phyloP scores from a whole-genome alignment of 2,113 vertebrate genomes.

The Ammodramus savannarum region DNA sequence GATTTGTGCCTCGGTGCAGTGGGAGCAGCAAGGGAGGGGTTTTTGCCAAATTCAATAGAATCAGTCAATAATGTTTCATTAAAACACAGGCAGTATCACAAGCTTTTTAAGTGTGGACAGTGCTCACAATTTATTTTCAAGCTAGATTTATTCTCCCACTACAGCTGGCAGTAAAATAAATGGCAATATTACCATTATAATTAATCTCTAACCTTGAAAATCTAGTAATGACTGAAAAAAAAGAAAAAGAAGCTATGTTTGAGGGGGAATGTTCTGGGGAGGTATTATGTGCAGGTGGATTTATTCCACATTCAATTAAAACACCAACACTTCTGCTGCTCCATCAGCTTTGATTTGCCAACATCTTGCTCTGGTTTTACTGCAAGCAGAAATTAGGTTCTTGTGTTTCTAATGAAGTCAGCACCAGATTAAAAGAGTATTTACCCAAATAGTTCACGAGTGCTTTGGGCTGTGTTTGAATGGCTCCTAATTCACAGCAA shows the following conservation, averaged over 20 bases:
- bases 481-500: not conserved
- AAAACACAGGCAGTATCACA: not conserved
- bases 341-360: conserved; percentile 1
- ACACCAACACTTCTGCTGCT: not conserved
- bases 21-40: not conserved
- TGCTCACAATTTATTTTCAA: conserved; percentile 37
- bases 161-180: conserved; percentile 47
- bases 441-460: not conserved
- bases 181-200: conserved; percentile 30
- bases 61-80: conserved; percentile 43
- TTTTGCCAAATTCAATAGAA: conserved; percentile 16
- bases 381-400: not conserved
- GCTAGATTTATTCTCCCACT: conserved; percentile 35
- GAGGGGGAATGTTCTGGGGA: not conserved
- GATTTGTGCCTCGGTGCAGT: not conserved
- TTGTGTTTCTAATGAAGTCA: not conserved
- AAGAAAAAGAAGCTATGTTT: not conserved
- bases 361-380: not conserved
- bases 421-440: not conserved
- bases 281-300: not conserved
- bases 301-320: conserved; percentile 17
- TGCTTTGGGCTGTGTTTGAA: not conserved
- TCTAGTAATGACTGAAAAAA: not conserved
- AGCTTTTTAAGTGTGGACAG: conserved; percentile 28
- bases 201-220: conserved; percentile 58